These are phyloP conservation scores for Tympanuchus pallidicinctus DNA, from an alignment of 2,113 vertebrate genomes.

Conservation along the genomic window DNA sequence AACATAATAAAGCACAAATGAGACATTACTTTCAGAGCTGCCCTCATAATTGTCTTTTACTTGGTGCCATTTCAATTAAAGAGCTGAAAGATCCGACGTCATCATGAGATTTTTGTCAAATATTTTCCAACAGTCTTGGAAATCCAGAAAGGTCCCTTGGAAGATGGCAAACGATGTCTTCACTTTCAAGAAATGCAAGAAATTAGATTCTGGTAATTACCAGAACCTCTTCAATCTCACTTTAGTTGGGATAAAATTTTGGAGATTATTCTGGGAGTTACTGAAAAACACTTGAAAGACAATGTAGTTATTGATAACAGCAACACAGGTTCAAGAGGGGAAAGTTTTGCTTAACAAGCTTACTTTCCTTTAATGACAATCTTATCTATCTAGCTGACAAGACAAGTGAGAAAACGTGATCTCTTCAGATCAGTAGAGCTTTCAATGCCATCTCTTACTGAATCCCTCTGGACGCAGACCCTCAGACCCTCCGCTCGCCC, in stretches of 20 bases:
- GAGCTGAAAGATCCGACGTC: neutral
- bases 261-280: neutral
- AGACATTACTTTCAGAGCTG: too few relatives aligned
- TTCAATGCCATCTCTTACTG: neutral
- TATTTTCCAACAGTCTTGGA: neutral
- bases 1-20: too few relatives aligned
- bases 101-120: neutral
- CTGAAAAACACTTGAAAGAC: neutral
- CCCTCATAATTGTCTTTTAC: neutral
- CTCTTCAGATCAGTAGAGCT: neutral
- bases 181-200: neutral
- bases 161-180: neutral
- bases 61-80: neutral
- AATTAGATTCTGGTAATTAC: neutral
- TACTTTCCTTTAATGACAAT: neutral
- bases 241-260: neutral
- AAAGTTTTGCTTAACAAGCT: neutral
- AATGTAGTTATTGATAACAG: neutral
- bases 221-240: neutral
- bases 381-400: neutral
- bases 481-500: neutral
- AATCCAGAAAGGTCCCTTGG: neutral
- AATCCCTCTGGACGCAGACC: too few relatives aligned
- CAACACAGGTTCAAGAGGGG: neutral
- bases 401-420: neutral